Evolutionary conservation across 2,797 vertebrate genomes (phyloP), one percentile per base, ranked within the genome.

Genomic region (Neoniphon sammara): DNA sequence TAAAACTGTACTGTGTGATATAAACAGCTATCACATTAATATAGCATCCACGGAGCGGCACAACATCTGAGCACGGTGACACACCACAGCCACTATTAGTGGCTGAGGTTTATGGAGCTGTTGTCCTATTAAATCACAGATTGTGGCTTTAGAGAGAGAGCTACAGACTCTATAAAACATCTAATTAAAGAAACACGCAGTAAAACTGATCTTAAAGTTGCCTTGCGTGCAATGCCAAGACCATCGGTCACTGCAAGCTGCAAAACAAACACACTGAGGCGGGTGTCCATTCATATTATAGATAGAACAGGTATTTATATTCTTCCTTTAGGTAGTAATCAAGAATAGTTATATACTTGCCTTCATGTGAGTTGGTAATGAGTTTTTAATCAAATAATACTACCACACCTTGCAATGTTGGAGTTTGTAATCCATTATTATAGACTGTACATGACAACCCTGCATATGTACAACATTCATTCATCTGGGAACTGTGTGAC

Each of bases 1-100:
- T 31, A 31, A 3, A 6, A 31, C 3, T 31, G 30, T 31, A 30
- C 36, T 70, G 60, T 70, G 25, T 46, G 69, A 71, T 82, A 54
- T 81, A 86, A 82, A 89, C 77, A 87, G 76, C 58, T 71, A 61
- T 27, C 0, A 64, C 75, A 77, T 63, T 73, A 58, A 67, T 63
- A 73, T 70, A 77, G 15, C 63, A 5, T 54, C 62, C 59, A 25
- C 47, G 56, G 57, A 36, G 61, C 77, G 77, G 75, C 82, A 75
- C 2, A 1, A 11, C 65, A 80, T 78, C 78, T 71, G 50, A 81
- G 80, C 61, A 18, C 39, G 23, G 36, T 70, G 79, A 88, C 72
- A 83, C 75, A 73, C 47, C 76, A 42, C 75, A 81, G 70, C 31
- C 4, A 1, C 58, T 61, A 46, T 82, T 84, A 80, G 79, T 2